Evolutionary conservation across 2,113 vertebrate genomes (phyloP).

Genomic region (Tragelaphus scriptus): DNA sequence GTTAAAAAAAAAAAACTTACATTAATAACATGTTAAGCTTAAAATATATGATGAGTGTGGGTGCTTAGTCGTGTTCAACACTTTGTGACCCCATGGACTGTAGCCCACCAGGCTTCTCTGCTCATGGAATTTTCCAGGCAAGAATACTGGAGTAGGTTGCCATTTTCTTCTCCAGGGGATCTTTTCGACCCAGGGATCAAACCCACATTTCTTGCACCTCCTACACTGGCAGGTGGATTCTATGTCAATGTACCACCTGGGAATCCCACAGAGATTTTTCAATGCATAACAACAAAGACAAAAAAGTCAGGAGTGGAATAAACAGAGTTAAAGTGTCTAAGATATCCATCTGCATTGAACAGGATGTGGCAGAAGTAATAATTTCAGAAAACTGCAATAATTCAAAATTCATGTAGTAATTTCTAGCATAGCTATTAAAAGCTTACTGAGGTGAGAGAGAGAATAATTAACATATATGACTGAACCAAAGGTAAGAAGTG

Average conservation of each 20-base stretch:
- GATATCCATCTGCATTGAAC: background rate
- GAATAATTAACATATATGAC: background rate
- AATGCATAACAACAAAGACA: background rate
- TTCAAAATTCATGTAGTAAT: background rate
- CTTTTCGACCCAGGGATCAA: background rate
- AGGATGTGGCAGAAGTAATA: background rate
- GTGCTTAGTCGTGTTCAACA: background rate
- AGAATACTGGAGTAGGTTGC: background rate
- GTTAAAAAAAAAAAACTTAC: background rate
- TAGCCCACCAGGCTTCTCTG: background rate
- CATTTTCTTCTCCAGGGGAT: background rate
- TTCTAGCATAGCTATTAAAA: background rate
- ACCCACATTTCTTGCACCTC: background rate
- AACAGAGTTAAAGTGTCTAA: constrained; percentile 11
- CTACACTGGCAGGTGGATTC: background rate
- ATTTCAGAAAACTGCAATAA: background rate
- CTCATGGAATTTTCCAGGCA: background rate
- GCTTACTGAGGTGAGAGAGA: background rate
- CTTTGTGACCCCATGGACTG: background rate
- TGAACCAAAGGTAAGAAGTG: background rate
- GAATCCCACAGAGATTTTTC: background rate
- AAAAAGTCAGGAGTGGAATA: background rate
- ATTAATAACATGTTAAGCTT: background rate
- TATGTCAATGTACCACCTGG: background rate
- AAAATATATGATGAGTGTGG: background rate